These are phyloP conservation scores for Melanchra persicariae DNA, from an alignment of 2,888 invertebrate genomes.

Conservation along the genomic window DNA sequence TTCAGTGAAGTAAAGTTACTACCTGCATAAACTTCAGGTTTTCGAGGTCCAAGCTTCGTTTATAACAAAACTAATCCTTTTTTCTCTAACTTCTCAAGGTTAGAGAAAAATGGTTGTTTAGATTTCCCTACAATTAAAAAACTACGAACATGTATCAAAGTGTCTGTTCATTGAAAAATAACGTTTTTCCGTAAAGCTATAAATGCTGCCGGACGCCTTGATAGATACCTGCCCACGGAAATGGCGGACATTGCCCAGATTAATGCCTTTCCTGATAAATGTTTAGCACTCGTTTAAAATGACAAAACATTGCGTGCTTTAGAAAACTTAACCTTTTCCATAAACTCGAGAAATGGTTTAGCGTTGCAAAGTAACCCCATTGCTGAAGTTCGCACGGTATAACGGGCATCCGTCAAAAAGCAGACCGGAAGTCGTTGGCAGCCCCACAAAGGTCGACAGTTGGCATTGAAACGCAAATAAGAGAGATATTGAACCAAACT, in stretches of 20 bases:
- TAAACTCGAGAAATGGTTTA: conserved; percentile 69
- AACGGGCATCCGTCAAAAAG: conserved; percentile 68
- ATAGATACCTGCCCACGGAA: conserved; percentile 60
- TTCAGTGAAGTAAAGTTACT: neutral
- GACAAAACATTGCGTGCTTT: conserved; percentile 72
- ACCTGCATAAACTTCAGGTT: neutral
- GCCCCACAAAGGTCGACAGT: conserved; percentile 73
- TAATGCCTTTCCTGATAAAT: conserved; percentile 68
- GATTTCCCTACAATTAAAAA: neutral
- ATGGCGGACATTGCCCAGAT: conserved; percentile 64
- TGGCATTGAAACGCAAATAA: conserved; percentile 76
- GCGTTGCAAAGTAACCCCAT: conserved; percentile 59
- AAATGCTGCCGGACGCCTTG: conserved; percentile 49
- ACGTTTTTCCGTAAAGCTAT: conserved; percentile 34
- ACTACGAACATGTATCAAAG: conserved; percentile 7
- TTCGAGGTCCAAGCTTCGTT: neutral
- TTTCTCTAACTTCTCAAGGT: too few species aligned
- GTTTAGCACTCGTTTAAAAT: conserved; percentile 67
- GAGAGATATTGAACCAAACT: conserved; percentile 68
- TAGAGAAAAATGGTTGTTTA: neutral
- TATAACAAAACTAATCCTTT: too few species aligned
- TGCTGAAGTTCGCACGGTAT: conserved; percentile 57
- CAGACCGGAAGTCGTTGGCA: conserved; percentile 73
- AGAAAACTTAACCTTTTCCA: conserved; percentile 67
- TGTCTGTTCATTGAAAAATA: conserved; percentile 31